Conservation (phyloP, 30 jellyfish, hydroid and myxozoan genomes). For the Mastigias papua region DNA sequence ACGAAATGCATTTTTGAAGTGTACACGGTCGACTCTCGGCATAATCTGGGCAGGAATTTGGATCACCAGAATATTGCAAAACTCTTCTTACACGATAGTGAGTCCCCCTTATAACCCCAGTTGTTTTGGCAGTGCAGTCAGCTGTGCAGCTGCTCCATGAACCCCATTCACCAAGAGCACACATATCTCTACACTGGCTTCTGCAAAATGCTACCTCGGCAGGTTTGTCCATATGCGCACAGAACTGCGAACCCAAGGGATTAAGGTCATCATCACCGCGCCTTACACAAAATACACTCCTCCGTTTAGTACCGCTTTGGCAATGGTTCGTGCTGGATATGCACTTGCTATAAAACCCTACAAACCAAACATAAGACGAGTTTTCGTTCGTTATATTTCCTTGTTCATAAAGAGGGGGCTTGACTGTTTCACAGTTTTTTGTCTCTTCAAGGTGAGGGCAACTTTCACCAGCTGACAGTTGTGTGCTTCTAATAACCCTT, state of each 20-base stretch:
- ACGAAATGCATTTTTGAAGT: slow-evolving; percentile 56
- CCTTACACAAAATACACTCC: slow-evolving; percentile 75
- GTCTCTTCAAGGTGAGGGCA: slow-evolving; percentile 56
- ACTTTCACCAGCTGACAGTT: slow-evolving; percentile 15
- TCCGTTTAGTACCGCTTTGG: slow-evolving; percentile 42
- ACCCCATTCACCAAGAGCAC: slow-evolving; percentile 79
- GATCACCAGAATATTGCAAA: slow-evolving; percentile 56
- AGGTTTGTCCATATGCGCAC: slow-evolving; percentile 59
- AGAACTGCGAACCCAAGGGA: slow-evolving; percentile 64
- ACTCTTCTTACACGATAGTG: slow-evolving; percentile 72
- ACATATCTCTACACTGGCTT: slow-evolving; percentile 32
- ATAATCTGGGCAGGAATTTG: slow-evolving; percentile 71
- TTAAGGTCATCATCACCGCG: slow-evolving; percentile 48
- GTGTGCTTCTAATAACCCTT: slow-evolving; percentile 13
- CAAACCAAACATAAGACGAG: slow-evolving; percentile 53
- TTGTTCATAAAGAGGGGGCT: slow-evolving; percentile 5
- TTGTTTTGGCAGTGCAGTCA: slow-evolving; percentile 26
- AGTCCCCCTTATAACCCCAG: slow-evolving; percentile 67
- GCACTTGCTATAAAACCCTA: slow-evolving; percentile 44
- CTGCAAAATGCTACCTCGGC: slow-evolving; percentile 49
- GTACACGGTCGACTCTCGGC: slow-evolving; percentile 80
- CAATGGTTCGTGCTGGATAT: slow-evolving; percentile 40
- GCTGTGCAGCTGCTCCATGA: slow-evolving; percentile 82
- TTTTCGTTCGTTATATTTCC: not conserved
- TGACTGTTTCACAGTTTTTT: slow-evolving; percentile 30